phyloP scores from a whole-genome alignment of 2,113 vertebrate species.

The Callocephalon fimbriatum region DNA sequence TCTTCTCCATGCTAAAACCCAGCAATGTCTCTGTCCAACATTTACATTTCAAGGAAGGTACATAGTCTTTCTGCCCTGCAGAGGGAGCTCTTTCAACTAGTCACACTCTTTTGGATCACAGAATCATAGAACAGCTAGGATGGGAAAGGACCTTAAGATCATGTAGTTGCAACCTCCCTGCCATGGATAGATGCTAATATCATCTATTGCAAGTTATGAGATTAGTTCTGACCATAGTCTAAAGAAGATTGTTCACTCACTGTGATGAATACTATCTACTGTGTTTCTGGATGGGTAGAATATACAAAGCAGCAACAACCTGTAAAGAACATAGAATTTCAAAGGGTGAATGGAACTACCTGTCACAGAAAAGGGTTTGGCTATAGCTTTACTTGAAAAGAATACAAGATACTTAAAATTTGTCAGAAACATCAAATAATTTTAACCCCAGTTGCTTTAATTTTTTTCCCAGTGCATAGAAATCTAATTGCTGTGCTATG shows the following conservation, averaged over 20 bases:
- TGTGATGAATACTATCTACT: neutral
- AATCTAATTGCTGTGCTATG: neutral
- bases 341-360: neutral
- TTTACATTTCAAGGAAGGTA: neutral
- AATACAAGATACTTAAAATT: neutral
- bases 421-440: neutral
- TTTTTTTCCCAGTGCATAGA: neutral
- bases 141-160: neutral
- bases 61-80: neutral
- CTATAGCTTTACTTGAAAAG: neutral
- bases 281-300: neutral
- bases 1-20: neutral
- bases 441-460: neutral
- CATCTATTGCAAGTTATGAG: neutral
- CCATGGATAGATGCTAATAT: neutral
- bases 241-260: neutral
- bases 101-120: neutral
- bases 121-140: neutral
- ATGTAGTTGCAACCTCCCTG: neutral
- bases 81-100: neutral
- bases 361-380: neutral
- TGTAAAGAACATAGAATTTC: neutral
- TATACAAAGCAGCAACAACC: neutral
- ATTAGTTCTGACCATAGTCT: neutral
- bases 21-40: rapidly evolving